Percentiles rank a stretch among this genome's conserved stretches.
phyloP scores from a whole-genome alignment of 2,888 invertebrate species.

The Hydroisotoma schaefferi region DNA sequence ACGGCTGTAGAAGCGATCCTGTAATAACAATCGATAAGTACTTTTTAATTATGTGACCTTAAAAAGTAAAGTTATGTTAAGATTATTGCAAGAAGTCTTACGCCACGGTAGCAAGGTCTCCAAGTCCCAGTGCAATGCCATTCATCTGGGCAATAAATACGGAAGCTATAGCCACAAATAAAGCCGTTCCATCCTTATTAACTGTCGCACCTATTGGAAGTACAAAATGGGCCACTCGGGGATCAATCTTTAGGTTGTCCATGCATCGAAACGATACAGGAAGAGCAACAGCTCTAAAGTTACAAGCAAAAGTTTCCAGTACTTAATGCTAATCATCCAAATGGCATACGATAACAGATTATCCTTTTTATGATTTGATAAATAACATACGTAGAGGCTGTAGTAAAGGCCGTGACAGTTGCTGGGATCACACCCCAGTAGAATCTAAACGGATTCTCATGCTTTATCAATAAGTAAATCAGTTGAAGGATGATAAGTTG shows the following conservation, averaged over 20 bases:
- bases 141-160: slow-evolving; percentile 87
- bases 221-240: slow-evolving; percentile 79
- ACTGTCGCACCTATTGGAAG: slow-evolving; percentile 73
- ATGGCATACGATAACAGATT: background rate
- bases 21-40: slow-evolving; percentile 41
- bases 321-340: background rate
- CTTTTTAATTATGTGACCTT: background rate
- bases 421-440: slow-evolving; percentile 78
- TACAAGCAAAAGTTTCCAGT: background rate
- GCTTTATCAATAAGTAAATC: slow-evolving; percentile 73
- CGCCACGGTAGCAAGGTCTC: slow-evolving; percentile 84
- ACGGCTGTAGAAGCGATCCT: slow-evolving; percentile 80
- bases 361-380: background rate
- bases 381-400: slow-evolving; percentile 80
- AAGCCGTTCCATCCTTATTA: slow-evolving; percentile 71
- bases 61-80: background rate
- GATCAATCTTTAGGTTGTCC: slow-evolving; percentile 76
- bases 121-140: slow-evolving; percentile 71
- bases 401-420: slow-evolving; percentile 81
- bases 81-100: slow-evolving; percentile 52
- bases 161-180: slow-evolving; percentile 79
- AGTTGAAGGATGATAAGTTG: slow-evolving; percentile 79
- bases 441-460: slow-evolving; percentile 81
- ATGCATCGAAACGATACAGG: slow-evolving; percentile 83
- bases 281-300: slow-evolving; percentile 74